Conservation (phyloP, 2,888 invertebrate genomes). For the Drosophila infuscata region DNA sequence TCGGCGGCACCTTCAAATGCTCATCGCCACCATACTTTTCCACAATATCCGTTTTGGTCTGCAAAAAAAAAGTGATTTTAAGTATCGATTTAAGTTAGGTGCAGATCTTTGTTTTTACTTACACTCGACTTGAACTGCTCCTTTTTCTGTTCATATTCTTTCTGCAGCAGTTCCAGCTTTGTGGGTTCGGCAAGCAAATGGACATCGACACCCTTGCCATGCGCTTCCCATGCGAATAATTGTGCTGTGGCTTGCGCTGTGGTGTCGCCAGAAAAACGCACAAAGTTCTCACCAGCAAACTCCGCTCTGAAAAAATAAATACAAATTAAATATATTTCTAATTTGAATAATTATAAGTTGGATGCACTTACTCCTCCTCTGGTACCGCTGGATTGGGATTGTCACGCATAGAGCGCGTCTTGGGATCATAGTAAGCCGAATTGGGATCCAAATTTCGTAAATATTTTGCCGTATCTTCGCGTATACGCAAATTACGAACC, state of each 20-base stretch:
- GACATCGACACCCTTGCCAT: slow-evolving; percentile 96
- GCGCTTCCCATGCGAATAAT: slow-evolving; percentile 99
- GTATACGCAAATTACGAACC: slow-evolving; percentile 97
- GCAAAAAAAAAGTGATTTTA: slow-evolving; percentile 54
- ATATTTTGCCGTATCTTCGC: slow-evolving; percentile 99
- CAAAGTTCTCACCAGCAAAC: slow-evolving; percentile 98
- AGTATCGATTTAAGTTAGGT: neutral
- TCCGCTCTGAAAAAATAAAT: slow-evolving; percentile 85
- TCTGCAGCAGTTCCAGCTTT: slow-evolving; percentile 95
- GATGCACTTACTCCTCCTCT: slow-evolving; percentile 85
- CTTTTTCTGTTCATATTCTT: slow-evolving; percentile 95
- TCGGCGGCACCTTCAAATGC: slow-evolving; percentile 94
- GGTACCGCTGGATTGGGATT: slow-evolving; percentile 92
- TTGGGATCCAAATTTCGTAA: slow-evolving; percentile 97
- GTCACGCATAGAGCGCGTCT: slow-evolving; percentile 99
- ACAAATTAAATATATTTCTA: neutral
- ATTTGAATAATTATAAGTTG: fast-evolving
- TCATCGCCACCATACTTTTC: slow-evolving; percentile 98
- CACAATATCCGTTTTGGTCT: slow-evolving; percentile 93
- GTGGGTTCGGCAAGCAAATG: slow-evolving; percentile 99
- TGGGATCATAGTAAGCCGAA: slow-evolving; percentile 99
- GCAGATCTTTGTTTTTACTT: slow-evolving; percentile 28
- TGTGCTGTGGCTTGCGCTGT: slow-evolving; percentile 95
- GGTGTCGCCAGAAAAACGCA: slow-evolving; percentile 97
- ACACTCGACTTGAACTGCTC: slow-evolving; percentile 92